Percentiles rank a stretch among this genome's conserved stretches.
Evolutionary conservation across 2,113 vertebrate genomes (phyloP).

Genomic region (Castor canadensis): DNA sequence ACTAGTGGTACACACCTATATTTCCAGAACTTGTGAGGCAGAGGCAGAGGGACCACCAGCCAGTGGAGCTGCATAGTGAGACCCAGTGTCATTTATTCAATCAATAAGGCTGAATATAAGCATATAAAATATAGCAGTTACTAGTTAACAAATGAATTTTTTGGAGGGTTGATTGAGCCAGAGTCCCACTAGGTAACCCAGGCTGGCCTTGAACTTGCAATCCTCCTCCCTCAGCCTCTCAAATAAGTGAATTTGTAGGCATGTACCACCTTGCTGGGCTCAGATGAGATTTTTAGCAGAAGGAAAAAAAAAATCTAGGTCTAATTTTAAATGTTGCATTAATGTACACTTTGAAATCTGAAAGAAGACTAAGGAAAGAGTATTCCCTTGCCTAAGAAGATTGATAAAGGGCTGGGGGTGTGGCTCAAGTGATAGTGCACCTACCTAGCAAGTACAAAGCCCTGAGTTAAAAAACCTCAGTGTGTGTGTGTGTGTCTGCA

Average conservation of each 20-base stretch:
- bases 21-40: no score
- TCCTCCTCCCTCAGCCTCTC: neutral
- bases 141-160: neutral
- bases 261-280: no score
- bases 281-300: constrained; percentile 16
- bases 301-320: neutral
- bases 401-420: no score
- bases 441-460: no score
- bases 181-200: neutral
- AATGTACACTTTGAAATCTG: neutral
- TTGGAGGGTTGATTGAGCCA: neutral
- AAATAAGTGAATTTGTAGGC: no score
- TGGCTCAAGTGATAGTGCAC: no score
- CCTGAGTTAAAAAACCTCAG: no score
- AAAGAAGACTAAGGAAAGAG: neutral
- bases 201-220: neutral
- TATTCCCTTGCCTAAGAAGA: constrained; percentile 1
- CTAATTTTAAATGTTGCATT: neutral
- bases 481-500: no score
- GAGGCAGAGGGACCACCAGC: neutral
- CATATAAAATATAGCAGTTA: constrained; percentile 38
- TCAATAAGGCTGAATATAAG: neutral
- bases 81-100: no score
- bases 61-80: neutral
- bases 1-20: no score